Base-by-base conservation (phyloP, 1,140 invertebrate genomes). In the Cherax quadricarinatus region DNA sequence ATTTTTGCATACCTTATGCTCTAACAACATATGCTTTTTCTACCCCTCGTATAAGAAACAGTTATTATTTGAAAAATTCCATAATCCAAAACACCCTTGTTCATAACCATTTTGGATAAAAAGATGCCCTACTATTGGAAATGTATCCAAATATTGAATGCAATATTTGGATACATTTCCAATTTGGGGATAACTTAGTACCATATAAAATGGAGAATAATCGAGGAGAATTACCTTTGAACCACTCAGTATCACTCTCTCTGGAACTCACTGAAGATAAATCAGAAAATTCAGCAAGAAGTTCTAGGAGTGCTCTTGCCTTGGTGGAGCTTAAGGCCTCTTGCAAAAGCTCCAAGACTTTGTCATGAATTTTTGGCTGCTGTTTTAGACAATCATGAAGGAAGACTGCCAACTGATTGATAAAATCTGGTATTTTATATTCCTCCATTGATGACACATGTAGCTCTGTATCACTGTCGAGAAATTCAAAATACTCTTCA, bases 401-500 rank as follows among this genome's bases (percentile, higher is more conserved):
- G 81, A 89, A 89, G 18, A 53, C 48, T 89, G 88, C 88, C 30
- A 89, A 51, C 18, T 83, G 79, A 41, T 83, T 41, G 16, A 89
- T 49, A 24, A 41, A 21, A 48, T 89, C 80, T 30, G 80, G 21
- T 10, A 41, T 49, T 7, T 51, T 57, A 53, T 51, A 48, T n/a
- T 83, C 66, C 48, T 70, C 66, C 53, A 60, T 12, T 66, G 18
- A 49, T 62, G 24, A 62, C 21, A 89, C 41, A 18, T 83, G 82
- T 21, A 89, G 41, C n/a, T 83, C 57, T 66, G 80, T 83, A 60
- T 57, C 80, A 82, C 18, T 24, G 48, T 18, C 9, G 53, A 89
- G 79, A 82, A 83, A 41, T 41, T 83, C 80, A 89, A 89, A 89
- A 70, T 89, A 83, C 48, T 89, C 88, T 18, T 83, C 41, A 66